Evolutionary conservation across 64 coral and sea anemone genomes (phyloP), one percentile per base, ranked within the genome.

Genomic region (Dendronephthya gigantea): DNA sequence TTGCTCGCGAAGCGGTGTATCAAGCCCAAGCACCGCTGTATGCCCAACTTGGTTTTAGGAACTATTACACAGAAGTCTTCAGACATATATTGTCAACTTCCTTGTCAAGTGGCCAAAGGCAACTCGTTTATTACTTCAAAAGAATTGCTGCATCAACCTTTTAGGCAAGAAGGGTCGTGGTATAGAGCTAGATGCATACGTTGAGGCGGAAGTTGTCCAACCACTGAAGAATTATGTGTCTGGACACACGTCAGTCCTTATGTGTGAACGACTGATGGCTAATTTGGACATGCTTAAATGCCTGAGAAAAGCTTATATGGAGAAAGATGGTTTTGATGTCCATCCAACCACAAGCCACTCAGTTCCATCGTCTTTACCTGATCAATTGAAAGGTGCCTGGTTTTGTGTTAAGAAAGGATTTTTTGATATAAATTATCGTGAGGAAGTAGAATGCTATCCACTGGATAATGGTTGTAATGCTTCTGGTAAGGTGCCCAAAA

Each of bases 311-410:
- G 31, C 3, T n/a, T n/a, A n/a, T n/a, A n/a, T n/a, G n/a, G n/a
- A n/a, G n/a, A n/a, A n/a, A n/a, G n/a, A n/a, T n/a, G 68, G 68
- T 11, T 74, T 74, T 35, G 68, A 74, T 74, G 68, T 74, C n/a
- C 68, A 74, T 35, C 2, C 13, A 13, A 35, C 68, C 22, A 13
- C 0, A 13, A 35, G 68, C 11, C 68, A 74, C 30, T 74, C 68
- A 74, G 68, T 74, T 11, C 68, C 22, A 17, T 74, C 23, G 1
- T 29, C 68, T 25, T 12, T 74, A 12, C 68, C 68, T 30, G 68
- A 74, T 29, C 68, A 74, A 27, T 11, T 74, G 14, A 74, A 74
- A 74, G 68, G 68, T 12, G 0, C 68, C 13, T 74, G 68, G 68
- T 74, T 74, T 28, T 28, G 68, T 27, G 11, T 74, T 1, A 13